Base-by-base conservation (phyloP, 2,888 invertebrate genomes). In the Hirtodrosophila histrioides region DNA sequence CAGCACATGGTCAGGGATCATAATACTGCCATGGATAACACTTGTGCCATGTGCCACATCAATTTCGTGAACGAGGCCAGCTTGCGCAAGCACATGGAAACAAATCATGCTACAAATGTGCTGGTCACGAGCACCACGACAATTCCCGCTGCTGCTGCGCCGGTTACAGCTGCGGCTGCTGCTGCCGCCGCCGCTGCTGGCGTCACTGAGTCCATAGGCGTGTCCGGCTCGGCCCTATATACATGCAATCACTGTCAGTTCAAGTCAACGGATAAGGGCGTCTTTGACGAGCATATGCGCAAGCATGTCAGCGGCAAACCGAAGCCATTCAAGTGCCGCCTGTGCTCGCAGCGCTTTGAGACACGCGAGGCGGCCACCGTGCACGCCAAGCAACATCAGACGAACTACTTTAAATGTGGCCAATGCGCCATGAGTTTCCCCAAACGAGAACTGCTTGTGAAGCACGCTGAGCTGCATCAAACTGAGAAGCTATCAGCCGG, bases 311-410 rank as follows among this genome's bases (percentile, higher is more conserved):
- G 80, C 40, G 83, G 74, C 24, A 92, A 91, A 62, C 89, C 91
- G n/a, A 92, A 92, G 66, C 92, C 92, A n/a, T 92, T 92, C 61
- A 92, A 92, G 78, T 92, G 92, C 77, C 90, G 92, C 0, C 79
- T 92, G n/a, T 92, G 92, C 65, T 90, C 92, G 35, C 89, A 90
- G 39, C 89, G 92, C 5, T 92, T 92, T 62, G 92, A 92, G 75
- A 91, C 92, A 0, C 89, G 92, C 24, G 92, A 92, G 55, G 90
- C 91, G 27, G 92, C 92, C 39, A 91, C 91, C 17, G 86, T 90
- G 55, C 92, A 92, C 55, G 92, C 92, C 62, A 92, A 92, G 72
- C 89, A 91, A 50, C 92, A 92, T 89, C 91, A 91, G 78, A 89
- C 91, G 7, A 91, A 91, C 69, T 91, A 89, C 44, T 92, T 91